Conservation (phyloP, 2,888 invertebrate species). For the Apodemia hepburni region DNA sequence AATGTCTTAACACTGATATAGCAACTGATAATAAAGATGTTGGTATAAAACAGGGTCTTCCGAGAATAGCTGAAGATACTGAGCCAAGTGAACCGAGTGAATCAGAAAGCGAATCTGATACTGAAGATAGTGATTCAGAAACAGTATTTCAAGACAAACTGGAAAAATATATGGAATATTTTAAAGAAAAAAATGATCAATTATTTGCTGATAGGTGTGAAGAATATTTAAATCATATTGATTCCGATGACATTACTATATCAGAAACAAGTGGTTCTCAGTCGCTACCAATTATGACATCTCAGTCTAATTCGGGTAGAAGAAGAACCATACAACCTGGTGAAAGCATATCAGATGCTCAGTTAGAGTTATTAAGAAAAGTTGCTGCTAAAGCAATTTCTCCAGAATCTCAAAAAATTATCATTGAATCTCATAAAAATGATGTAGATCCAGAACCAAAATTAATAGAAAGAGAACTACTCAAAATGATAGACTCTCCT, state of each 20-base stretch:
- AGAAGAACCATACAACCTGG: conserved; percentile 82
- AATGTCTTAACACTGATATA: conserved; percentile 84
- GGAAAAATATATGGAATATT: conserved; percentile 85
- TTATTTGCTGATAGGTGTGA: conserved; percentile 81
- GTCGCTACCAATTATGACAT: conserved; percentile 69
- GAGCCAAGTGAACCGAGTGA: conserved; percentile 82
- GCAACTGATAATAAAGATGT: conserved; percentile 65
- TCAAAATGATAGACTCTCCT: conserved; percentile 76
- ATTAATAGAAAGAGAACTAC: conserved; percentile 69
- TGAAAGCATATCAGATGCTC: conserved; percentile 79
- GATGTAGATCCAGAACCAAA: conserved; percentile 78
- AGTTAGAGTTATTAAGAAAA: conserved; percentile 79
- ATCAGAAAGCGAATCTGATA: conserved; percentile 81
- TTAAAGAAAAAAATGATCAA: conserved; percentile 85
- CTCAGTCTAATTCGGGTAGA: conserved; percentile 68
- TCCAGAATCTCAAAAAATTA: conserved; percentile 74
- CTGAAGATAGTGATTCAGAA: conserved; percentile 80
- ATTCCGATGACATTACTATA: conserved; percentile 74
- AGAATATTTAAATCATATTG: conserved; percentile 78
- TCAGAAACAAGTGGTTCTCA: conserved; percentile 74
- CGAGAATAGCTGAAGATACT: conserved; percentile 74
- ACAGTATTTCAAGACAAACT: conserved; percentile 85
- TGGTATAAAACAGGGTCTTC: conserved; percentile 64
- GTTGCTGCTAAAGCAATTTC: conserved; percentile 80
- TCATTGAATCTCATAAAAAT: conserved; percentile 78